These are phyloP conservation scores for Struthio camelus DNA, from an alignment of 2,113 vertebrate genomes.

Conservation along the genomic window DNA sequence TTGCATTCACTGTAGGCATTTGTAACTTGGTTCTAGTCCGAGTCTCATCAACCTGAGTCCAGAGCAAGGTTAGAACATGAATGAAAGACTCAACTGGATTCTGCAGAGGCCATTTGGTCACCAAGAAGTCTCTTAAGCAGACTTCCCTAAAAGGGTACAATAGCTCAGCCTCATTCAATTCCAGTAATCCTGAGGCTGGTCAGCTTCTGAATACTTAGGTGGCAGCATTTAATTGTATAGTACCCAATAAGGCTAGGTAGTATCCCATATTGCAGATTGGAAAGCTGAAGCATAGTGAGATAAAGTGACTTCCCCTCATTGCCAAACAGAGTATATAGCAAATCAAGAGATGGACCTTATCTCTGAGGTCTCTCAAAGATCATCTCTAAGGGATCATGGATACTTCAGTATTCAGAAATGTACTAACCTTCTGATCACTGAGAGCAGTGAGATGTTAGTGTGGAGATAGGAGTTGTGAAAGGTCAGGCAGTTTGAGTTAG, in stretches of 20 bases:
- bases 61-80: neutral
- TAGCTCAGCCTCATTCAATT: neutral
- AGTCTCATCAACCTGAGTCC: neutral
- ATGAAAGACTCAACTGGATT: neutral
- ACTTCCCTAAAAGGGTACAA: neutral
- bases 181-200: neutral
- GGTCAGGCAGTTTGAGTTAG: neutral
- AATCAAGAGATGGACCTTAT: neutral
- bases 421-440: neutral
- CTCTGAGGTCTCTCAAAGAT: neutral
- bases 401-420: neutral
- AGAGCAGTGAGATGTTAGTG: neutral
- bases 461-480: neutral
- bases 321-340: neutral
- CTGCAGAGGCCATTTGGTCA: neutral
- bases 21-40: neutral
- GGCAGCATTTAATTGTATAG: neutral
- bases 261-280: neutral
- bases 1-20: neutral
- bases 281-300: neutral
- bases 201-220: neutral
- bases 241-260: neutral
- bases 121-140: neutral
- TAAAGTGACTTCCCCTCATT: neutral
- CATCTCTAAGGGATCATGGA: neutral